A percentile compares a stretch with the other conserved stretches of the same genome.
phyloP scores from a whole-genome alignment of 2,888 invertebrate species.

The Stenoptilia bipunctidactyla region DNA sequence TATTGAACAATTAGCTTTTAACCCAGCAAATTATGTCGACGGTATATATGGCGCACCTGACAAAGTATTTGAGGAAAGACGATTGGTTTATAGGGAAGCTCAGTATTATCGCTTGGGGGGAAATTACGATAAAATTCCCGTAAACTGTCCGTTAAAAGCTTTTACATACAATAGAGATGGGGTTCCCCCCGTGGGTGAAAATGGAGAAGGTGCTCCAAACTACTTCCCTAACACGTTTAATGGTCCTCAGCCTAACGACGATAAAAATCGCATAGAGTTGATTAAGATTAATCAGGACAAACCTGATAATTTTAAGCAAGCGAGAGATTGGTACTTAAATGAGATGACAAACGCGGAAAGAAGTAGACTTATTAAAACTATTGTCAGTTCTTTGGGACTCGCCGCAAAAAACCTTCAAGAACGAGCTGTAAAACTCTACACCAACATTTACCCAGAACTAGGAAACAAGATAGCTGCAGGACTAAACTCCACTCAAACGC shows the following conservation, averaged over 20 bases:
- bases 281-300: no score
- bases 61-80: slow-evolving; percentile 58
- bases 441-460: no score
- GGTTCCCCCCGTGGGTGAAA: slow-evolving; percentile 74
- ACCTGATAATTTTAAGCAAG: no score
- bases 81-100: slow-evolving; percentile 66
- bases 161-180: slow-evolving; percentile 38
- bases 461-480: no score
- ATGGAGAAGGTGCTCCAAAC: slow-evolving; percentile 76
- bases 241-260: slow-evolving; percentile 11
- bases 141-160: slow-evolving; percentile 23
- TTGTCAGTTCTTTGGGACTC: no score
- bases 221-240: slow-evolving; percentile 19
- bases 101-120: slow-evolving; percentile 40
- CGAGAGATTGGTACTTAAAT: no score
- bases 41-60: slow-evolving; percentile 62
- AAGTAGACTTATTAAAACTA: no score
- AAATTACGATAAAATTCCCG: slow-evolving; percentile 25
- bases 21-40: slow-evolving; percentile 30
- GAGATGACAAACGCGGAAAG: no score
- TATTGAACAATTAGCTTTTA: slow-evolving; percentile 63
- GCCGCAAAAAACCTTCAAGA: no score
- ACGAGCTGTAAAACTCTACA: no score
- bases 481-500: no score
- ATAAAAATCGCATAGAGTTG: no score